Conservation (phyloP, 2,888 invertebrate genomes). For the Oxyscelio sp. region DNA sequence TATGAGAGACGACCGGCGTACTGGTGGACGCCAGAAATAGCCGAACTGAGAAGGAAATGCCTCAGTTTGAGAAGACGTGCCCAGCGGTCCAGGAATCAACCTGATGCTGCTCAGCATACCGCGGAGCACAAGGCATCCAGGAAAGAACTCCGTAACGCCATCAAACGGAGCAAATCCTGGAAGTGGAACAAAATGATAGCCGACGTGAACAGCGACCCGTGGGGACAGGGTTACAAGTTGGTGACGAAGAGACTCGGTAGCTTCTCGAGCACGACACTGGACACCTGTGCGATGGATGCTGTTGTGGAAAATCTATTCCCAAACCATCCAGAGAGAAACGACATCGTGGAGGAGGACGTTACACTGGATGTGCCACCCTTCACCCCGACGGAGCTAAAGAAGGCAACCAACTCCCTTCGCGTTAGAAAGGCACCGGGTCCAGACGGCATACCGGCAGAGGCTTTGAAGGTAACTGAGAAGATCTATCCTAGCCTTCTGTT, state of each 20-base stretch:
- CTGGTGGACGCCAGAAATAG: too few species aligned
- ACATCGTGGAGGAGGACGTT: not conserved
- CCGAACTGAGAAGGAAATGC: too few species aligned
- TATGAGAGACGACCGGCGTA: too few species aligned
- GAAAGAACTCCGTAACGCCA: too few species aligned
- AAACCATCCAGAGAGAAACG: not conserved
- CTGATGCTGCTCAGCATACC: too few species aligned
- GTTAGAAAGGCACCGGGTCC: conserved; percentile 72
- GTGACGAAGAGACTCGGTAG: conserved; percentile 54
- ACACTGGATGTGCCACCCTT: conserved; percentile 4
- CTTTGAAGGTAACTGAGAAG: too few species aligned
- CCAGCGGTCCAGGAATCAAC: too few species aligned
- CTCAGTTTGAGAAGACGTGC: too few species aligned
- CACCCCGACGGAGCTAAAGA: conserved; percentile 51
- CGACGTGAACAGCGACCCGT: conserved; percentile 72
- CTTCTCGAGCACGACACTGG: not conserved
- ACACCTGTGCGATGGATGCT: not conserved
- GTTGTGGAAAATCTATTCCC: not conserved
- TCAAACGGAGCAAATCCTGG: too few species aligned
- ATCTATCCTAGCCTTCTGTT: too few species aligned
- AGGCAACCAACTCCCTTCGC: not conserved
- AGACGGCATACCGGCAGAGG: conserved; percentile 74
- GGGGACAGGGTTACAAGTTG: conserved; percentile 76
- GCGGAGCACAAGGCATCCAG: too few species aligned
- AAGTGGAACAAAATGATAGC: too few species aligned